Base-by-base conservation (phyloP, 2,888 invertebrate species). In the Agrotis exclamationis region DNA sequence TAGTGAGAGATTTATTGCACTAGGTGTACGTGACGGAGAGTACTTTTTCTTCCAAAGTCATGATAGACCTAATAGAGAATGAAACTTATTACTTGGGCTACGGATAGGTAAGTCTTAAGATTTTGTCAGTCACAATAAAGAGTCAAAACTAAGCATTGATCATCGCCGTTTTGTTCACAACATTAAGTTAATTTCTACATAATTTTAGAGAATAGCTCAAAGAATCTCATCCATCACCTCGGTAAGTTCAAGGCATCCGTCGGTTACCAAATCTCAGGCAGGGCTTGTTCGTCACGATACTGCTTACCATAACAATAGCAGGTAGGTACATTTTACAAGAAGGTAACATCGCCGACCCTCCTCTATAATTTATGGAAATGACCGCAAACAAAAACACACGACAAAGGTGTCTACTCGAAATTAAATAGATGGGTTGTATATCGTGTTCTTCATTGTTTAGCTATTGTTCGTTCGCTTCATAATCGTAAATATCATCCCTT, bases 381-480 rank as follows among this genome's bases (percentile, higher is more conserved):
- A 91, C 94, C 93, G 91, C 93, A 89, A 93, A 95, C 95, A 95
- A 95, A 95, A 95, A 95, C 93, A 90, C 90, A 90, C 90, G 92
- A 96, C 96, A 95, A 95, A 94, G 95, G 96, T 96, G 95, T 95
- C 94, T 95, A 95, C 94, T 93, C 92, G 90, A 95, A 94, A 96
- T 95, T 95, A 94, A 95, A 93, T 94, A 93, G 94, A 96, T 94
- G 94, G 95, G 95, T 91, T 91, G 94, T 86, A 86, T 91, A 88
- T 90, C 89, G 88, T 91, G 93, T 93, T 90, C 88, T 85, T 92
- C 82, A 93, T 95, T 95, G 95, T 96, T 89, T 92, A 90, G 86
- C 91, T 82, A 91, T 94, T 93, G 94, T 94, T 90, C 86, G 85
- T 77, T 74, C 80, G 85, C 82, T 86, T 87, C 80, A 89, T 92